Percentiles rank a stretch among this genome's conserved stretches.
These are phyloP conservation scores for Bryconaethiops microstoma DNA, from an alignment of 2,797 vertebrate species.

Conservation along the genomic window DNA sequence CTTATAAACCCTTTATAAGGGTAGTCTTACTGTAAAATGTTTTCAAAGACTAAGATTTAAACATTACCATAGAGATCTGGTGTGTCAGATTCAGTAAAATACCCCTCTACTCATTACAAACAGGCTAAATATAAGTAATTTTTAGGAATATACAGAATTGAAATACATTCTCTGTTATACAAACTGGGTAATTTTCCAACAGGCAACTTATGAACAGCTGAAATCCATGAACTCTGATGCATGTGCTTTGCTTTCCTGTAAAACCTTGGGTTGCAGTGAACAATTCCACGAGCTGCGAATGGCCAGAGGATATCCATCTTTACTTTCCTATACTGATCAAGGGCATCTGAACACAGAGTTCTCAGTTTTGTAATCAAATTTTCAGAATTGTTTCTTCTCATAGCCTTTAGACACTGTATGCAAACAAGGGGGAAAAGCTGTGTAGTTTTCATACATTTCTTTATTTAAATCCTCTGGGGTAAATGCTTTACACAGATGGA, in stretches of 20 bases:
- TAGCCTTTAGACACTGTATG: background rate
- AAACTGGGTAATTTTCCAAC: no score
- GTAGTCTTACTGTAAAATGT: no score
- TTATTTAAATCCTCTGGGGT: constrained; percentile 35
- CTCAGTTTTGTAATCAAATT: background rate
- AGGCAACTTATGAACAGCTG: no score
- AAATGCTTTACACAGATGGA: constrained; percentile 24
- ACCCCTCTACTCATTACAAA: background rate
- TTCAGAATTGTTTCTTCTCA: background rate
- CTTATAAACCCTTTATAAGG: no score
- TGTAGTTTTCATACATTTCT: constrained; percentile 2
- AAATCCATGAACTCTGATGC: background rate
- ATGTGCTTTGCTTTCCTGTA: background rate
- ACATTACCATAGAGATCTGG: background rate
- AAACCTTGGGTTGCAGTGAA: background rate
- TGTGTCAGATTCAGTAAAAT: no score
- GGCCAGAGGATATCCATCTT: background rate
- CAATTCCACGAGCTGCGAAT: background rate
- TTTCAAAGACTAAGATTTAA: background rate
- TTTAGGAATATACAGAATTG: no score
- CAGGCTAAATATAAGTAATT: background rate
- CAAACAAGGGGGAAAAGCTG: background rate
- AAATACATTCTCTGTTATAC: no score
- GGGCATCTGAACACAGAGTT: background rate
- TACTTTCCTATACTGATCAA: background rate